A percentile compares a stretch with the other conserved stretches of the same genome.
Conservation (phyloP, 2,888 invertebrate genomes). For the Iselma pallidipennis region DNA sequence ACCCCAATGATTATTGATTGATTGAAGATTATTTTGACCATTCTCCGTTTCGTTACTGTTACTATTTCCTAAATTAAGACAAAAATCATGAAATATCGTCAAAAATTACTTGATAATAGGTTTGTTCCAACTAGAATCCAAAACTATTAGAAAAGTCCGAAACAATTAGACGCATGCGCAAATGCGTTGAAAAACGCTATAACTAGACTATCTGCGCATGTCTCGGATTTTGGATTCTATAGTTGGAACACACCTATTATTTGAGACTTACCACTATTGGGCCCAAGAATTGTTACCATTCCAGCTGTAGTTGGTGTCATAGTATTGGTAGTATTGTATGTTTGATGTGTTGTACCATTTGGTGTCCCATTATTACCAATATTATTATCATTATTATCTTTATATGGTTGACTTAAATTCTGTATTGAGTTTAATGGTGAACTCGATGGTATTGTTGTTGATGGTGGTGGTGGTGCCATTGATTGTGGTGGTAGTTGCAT, state of each 20-base stretch:
- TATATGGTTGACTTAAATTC: conserved; percentile 28
- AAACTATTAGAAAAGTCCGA: no score
- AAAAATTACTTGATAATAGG: background rate
- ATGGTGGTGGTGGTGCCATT: conserved; percentile 45
- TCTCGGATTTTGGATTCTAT: no score
- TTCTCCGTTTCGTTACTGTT: conserved; percentile 51
- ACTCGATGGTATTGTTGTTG: conserved; percentile 32
- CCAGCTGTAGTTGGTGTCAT: conserved; percentile 57
- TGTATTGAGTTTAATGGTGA: conserved; percentile 50
- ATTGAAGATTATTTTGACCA: conserved; percentile 52
- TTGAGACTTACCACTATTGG: conserved; percentile 52
- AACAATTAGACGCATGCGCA: no score
- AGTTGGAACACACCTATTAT: no score
- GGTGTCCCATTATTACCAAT: conserved; percentile 20
- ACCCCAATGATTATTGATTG: conserved; percentile 35
- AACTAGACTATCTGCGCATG: no score
- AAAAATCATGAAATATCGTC: background rate
- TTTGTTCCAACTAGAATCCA: no score
- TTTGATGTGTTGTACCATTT: conserved; percentile 21
- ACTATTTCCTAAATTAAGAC: conserved; percentile 42
- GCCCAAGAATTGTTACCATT: conserved; percentile 57
- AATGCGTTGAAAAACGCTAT: no score
- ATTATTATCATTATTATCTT: conserved; percentile 43
- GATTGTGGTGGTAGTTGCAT: conserved; percentile 57
- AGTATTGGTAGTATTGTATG: conserved; percentile 38